Percentiles rank a stretch among this genome's conserved stretches.
These are phyloP conservation scores for Ornithorhynchus anatinus DNA, from an alignment of 2,113 vertebrate species.

Conservation along the genomic window DNA sequence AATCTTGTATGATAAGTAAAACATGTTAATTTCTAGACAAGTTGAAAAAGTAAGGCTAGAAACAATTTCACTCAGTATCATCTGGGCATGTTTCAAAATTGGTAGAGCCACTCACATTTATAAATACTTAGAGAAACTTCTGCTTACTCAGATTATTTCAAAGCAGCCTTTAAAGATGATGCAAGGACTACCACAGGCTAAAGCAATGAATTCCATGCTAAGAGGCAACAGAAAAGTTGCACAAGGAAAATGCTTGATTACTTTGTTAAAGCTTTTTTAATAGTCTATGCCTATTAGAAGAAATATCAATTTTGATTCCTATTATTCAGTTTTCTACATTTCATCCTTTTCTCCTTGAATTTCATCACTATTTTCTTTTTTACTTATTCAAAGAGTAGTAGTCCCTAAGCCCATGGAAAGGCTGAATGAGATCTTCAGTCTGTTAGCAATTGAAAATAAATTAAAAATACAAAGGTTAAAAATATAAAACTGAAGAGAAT, in stretches of 20 bases:
- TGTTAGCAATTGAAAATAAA: not conserved
- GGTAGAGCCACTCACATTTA: not conserved
- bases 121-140: not conserved
- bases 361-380: no score
- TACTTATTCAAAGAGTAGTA: not conserved
- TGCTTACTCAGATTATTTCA: not conserved
- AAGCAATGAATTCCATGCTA: not conserved
- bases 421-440: not conserved
- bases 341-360: no score
- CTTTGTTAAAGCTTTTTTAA: not conserved
- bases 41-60: not conserved
- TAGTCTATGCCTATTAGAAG: no score
- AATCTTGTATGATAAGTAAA: constrained; percentile 26
- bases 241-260: not conserved
- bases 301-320: no score
- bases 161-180: not conserved
- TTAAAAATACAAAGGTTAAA: constrained; percentile 38
- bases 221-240: not conserved
- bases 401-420: no score
- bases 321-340: no score
- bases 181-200: not conserved
- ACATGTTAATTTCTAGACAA: constrained; percentile 39
- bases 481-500: constrained; percentile 22
- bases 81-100: not conserved
- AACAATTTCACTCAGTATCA: not conserved